Percentiles rank a stretch among this genome's conserved stretches.
Conservation (phyloP, 2,797 vertebrate species). For the Mus minutoides region DNA sequence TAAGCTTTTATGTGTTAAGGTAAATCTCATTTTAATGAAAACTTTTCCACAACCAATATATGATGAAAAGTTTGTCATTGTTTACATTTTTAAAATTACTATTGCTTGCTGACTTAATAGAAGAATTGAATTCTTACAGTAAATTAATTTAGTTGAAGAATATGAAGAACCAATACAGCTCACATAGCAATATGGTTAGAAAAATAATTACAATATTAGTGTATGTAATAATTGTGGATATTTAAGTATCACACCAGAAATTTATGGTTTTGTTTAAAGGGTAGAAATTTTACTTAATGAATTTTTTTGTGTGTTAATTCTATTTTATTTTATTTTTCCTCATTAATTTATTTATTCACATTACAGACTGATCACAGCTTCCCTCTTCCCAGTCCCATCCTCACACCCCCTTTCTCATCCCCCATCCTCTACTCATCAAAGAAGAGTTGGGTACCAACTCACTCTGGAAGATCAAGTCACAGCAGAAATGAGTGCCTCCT, state of each 20-base stretch:
- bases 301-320: background rate
- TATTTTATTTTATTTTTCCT: too few relatives aligned
- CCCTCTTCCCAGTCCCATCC: too few relatives aligned
- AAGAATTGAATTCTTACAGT: conserved; percentile 37
- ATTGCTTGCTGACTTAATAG: background rate
- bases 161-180: conserved; percentile 46
- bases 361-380: too few relatives aligned
- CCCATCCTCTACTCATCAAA: too few relatives aligned
- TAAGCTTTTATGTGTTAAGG: background rate
- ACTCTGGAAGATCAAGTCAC: too few relatives aligned
- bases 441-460: too few relatives aligned
- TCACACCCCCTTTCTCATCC: too few relatives aligned
- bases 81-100: conserved; percentile 41
- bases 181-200: conserved; percentile 36
- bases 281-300: background rate
- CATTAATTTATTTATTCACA: too few relatives aligned
- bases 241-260: conserved; percentile 47
- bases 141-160: conserved; percentile 47
- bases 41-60: conserved; percentile 19
- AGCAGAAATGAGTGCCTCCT: too few relatives aligned
- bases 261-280: conserved; percentile 18
- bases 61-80: background rate
- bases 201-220: conserved; percentile 10
- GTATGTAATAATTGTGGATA: conserved; percentile 33
- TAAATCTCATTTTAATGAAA: conserved; percentile 47